Evolutionary conservation across 1,140 invertebrate species (phyloP).

Genomic region (Lutraria rhynchaena): DNA sequence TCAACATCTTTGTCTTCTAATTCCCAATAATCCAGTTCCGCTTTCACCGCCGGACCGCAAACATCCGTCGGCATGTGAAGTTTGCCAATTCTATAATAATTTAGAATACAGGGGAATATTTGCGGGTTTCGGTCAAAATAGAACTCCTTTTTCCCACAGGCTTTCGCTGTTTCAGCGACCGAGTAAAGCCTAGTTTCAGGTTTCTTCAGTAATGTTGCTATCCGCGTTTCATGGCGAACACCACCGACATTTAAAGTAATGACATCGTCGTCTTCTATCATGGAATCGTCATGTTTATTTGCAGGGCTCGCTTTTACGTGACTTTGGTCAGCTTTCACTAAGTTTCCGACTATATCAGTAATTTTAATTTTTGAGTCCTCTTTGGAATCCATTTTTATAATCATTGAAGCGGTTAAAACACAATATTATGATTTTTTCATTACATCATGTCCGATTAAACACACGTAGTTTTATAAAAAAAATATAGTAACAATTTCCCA

Average conservation of each 20-base stretch:
- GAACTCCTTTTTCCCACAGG: slow-evolving; percentile 87
- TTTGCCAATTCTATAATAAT: slow-evolving; percentile 99
- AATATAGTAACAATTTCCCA: too few species aligned
- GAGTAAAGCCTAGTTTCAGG: slow-evolving; percentile 45
- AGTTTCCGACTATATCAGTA: slow-evolving; percentile 42
- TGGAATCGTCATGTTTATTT: background rate
- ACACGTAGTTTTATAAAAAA: too few species aligned
- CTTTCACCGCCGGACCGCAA: slow-evolving; percentile 98
- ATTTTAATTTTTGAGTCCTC: slow-evolving; percentile 46
- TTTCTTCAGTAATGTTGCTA: slow-evolving; percentile 50
- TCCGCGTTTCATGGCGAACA: slow-evolving; percentile 50
- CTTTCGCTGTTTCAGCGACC: slow-evolving; percentile 51
- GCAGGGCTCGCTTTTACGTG: slow-evolving; percentile 1
- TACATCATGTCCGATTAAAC: too few species aligned
- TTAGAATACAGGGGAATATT: slow-evolving; percentile 98
- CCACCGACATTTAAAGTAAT: slow-evolving; percentile 58
- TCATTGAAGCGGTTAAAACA: background rate
- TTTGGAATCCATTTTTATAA: slow-evolving; percentile 31
- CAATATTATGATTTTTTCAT: too few species aligned
- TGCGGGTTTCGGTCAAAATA: slow-evolving; percentile 99
- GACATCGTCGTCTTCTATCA: slow-evolving; percentile 46
- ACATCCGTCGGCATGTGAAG: slow-evolving; percentile 99
- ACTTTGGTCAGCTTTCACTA: slow-evolving; percentile 50
- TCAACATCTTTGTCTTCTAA: slow-evolving; percentile 65
- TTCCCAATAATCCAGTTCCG: slow-evolving; percentile 95